Conservation (phyloP, 2,797 vertebrate species). For the Garrulus glandarius region DNA sequence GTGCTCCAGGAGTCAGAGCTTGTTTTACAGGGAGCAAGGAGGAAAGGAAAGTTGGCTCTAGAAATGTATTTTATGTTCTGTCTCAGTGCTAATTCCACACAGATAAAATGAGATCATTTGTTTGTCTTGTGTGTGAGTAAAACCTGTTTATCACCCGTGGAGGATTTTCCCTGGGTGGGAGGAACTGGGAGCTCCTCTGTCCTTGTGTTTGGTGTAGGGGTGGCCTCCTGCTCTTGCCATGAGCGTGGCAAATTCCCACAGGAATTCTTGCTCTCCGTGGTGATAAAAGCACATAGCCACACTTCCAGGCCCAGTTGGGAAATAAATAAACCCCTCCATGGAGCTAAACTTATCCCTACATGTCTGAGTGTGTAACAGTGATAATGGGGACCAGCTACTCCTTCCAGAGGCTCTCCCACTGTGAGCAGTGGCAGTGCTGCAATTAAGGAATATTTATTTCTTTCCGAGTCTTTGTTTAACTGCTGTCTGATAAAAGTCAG, state of each 20-base stretch:
- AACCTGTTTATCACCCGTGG: not conserved
- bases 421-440: constrained; percentile 37
- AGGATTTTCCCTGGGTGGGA: not conserved
- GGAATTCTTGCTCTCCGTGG: not conserved
- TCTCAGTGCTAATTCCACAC: not conserved
- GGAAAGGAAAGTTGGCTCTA: not conserved
- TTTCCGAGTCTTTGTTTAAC: constrained; percentile 69
- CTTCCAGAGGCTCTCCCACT: constrained; percentile 27
- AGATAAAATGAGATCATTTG: not conserved
- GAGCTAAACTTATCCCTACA: not conserved
- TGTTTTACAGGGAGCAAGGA: not conserved
- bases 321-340: not conserved
- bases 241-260: not conserved
- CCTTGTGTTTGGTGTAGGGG: rapidly evolving
- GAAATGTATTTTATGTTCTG: not conserved
- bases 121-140: not conserved
- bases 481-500: constrained; percentile 68
- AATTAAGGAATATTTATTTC: constrained; percentile 66
- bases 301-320: not conserved
- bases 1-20: constrained; percentile 16
- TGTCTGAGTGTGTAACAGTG: not conserved
- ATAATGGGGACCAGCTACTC: constrained; percentile 23
- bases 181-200: not conserved
- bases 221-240: not conserved
- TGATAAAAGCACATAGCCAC: not conserved